A percentile compares a stretch with the other conserved stretches of the same genome.
Conservation (phyloP, 1,140 invertebrate species). For the Cydia strobilella region DNA sequence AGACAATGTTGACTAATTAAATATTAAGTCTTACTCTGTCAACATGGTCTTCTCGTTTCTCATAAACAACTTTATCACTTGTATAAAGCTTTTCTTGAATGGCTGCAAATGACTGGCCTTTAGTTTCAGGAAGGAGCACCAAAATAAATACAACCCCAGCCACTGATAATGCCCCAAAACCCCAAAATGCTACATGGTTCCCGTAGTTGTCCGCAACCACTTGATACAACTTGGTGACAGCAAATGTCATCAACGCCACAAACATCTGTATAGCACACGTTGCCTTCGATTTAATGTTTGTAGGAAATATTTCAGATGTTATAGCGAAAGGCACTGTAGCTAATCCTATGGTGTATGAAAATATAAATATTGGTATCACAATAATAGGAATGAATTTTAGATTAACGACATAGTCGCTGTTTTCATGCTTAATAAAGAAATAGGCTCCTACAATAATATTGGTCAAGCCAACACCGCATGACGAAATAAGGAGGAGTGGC, state of each 20-base stretch:
- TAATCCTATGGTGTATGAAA: slow-evolving; percentile 86
- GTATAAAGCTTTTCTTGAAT: slow-evolving; percentile 74
- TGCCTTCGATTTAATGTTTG: slow-evolving; percentile 86
- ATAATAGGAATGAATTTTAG: slow-evolving; percentile 83
- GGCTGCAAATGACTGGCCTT: slow-evolving; percentile 86
- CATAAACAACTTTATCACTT: slow-evolving; percentile 62
- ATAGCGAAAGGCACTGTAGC: slow-evolving; percentile 87
- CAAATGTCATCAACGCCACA: slow-evolving; percentile 81
- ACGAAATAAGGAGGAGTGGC: slow-evolving; percentile 84
- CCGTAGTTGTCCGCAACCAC: slow-evolving; percentile 82
- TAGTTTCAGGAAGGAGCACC: slow-evolving; percentile 88
- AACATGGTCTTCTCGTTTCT: slow-evolving; percentile 56
- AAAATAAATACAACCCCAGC: slow-evolving; percentile 83
- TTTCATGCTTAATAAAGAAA: slow-evolving; percentile 80
- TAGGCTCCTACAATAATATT: slow-evolving; percentile 82
- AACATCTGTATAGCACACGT: slow-evolving; percentile 79
- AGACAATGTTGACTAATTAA: slow-evolving; percentile 38
- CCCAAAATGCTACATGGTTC: slow-evolving; percentile 86
- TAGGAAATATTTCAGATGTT: slow-evolving; percentile 88
- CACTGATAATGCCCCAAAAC: slow-evolving; percentile 86
- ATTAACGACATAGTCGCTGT: slow-evolving; percentile 60
- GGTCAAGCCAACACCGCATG: slow-evolving; percentile 78
- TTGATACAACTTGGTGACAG: slow-evolving; percentile 87
- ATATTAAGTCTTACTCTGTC: slow-evolving; percentile 54
- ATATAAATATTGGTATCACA: slow-evolving; percentile 85